These are phyloP conservation scores for Chrysopilus asiliformis DNA, from an alignment of 2,888 invertebrate genomes.

Conservation along the genomic window DNA sequence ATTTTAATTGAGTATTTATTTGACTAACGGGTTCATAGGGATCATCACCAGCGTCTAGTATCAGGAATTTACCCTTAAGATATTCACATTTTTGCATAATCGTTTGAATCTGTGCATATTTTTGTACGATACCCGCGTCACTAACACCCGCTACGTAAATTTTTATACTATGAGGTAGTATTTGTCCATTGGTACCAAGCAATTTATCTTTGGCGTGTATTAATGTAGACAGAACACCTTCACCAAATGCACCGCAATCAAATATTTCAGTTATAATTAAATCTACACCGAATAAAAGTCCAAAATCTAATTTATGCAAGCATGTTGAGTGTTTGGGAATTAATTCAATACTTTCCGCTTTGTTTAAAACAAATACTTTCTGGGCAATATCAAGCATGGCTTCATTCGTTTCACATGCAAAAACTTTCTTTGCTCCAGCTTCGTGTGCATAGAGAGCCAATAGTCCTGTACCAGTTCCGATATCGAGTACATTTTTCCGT, in stretches of 20 bases:
- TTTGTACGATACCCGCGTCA: slow-evolving; percentile 8
- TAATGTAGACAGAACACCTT: slow-evolving; percentile 51
- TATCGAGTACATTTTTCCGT: slow-evolving; percentile 48
- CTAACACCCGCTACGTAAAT: slow-evolving; percentile 32
- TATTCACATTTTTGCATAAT: slow-evolving; percentile 17
- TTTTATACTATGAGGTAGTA: slow-evolving; percentile 48
- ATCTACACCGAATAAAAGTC: slow-evolving; percentile 40
- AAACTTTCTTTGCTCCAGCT: slow-evolving; percentile 41
- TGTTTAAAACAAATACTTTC: slow-evolving; percentile 41
- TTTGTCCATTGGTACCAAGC: slow-evolving; percentile 37
- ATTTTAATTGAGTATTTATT: slow-evolving; percentile 3
- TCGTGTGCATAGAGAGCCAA: slow-evolving; percentile 52
- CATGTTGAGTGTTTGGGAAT: slow-evolving; percentile 47
- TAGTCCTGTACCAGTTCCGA: slow-evolving; percentile 66
- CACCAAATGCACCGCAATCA: slow-evolving; percentile 69
- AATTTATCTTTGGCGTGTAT: slow-evolving; percentile 55
- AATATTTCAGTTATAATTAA: slow-evolving; percentile 64
- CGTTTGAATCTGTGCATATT: slow-evolving; percentile 13
- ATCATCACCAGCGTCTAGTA: slow-evolving; percentile 4
- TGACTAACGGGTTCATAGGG: slow-evolving; percentile 12
- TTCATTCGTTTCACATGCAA: slow-evolving; percentile 54
- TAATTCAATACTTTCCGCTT: slow-evolving; percentile 35
- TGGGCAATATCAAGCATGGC: slow-evolving; percentile 48
- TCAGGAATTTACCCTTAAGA: background rate
- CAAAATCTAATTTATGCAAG: slow-evolving; percentile 30